Base-by-base conservation (phyloP, 2,797 vertebrate species). In the Lithobates pipiens region DNA sequence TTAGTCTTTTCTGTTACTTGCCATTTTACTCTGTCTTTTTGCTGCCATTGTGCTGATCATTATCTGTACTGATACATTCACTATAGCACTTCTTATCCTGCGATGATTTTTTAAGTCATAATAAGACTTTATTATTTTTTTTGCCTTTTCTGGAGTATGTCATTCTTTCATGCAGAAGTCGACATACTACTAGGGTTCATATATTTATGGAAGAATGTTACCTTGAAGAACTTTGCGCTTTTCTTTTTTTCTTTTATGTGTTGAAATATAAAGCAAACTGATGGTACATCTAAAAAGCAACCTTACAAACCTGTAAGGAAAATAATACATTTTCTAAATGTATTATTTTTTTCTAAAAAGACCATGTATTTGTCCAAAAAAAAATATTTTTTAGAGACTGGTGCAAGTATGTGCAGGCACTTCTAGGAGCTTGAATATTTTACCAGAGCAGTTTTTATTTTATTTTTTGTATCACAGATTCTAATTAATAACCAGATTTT, bases 1-100 rank as follows among this genome's bases (percentile, higher is more conserved):
- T 86, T 90, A 85, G 68, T 78, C 86, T 88, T 87, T 88, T 88
- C 88, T 91, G 71, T 85, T 89, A 88, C 88, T 89, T 81, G 76
- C 23, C 27, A 79, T 89, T 88, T 87, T 89, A 81, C 2, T 87
- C 86, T 89, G 77, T 65, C 89, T 88, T 88, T n/a, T 81, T 89
- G 89, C 82, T 87, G 68, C 87, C 87, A 88, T 89, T 88, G 36
- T 77, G 27, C 18, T 23, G 67, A 81, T 88, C 87, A 83, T 63
- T 65, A 89, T 87, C 46, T 27, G 9, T 65, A 34, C 88, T 82
- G 68, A 90, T 88, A 76, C 21, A 34, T 78, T 86, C 81, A 46
- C 80, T 84, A 82, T 34, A 44, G n/a, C 77, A 67, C 4, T 68
- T 79, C 32, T 25, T 67, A 0, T 67, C 11, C 25, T 67, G 16